Evolutionary conservation across 2,113 vertebrate genomes (phyloP).

Genomic region (Gavialis gangeticus): DNA sequence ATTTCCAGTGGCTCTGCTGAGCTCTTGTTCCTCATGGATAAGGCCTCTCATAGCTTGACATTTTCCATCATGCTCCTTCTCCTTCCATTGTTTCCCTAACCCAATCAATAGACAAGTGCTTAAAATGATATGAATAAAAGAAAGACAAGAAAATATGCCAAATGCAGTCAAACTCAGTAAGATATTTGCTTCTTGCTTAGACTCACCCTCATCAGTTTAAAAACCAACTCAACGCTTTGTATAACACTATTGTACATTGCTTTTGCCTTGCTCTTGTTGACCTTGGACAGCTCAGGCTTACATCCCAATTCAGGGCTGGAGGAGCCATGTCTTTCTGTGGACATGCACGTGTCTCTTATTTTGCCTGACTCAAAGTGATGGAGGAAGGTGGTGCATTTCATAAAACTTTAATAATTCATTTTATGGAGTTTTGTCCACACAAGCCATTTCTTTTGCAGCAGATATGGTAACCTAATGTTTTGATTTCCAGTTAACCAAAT

Average conservation of each 20-base stretch:
- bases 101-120: not conserved
- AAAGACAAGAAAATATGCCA: not conserved
- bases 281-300: not conserved
- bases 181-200: not conserved
- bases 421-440: not conserved
- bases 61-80: not conserved
- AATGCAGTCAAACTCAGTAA: not conserved
- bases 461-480: not conserved
- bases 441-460: not conserved
- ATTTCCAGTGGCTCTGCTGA: not conserved
- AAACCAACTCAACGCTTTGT: not conserved
- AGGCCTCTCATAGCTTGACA: not conserved
- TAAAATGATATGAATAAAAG: not conserved
- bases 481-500: not conserved
- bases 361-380: not conserved
- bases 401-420: not conserved
- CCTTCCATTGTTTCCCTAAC: not conserved
- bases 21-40: not conserved
- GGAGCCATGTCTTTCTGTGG: not conserved
- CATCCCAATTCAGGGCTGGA: not conserved
- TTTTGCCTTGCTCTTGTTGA: not conserved
- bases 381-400: not conserved
- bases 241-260: not conserved
- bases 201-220: not conserved
- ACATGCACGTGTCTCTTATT: not conserved